Conservation (phyloP, 1,140 invertebrate genomes). For the Archivesica marissinica region DNA sequence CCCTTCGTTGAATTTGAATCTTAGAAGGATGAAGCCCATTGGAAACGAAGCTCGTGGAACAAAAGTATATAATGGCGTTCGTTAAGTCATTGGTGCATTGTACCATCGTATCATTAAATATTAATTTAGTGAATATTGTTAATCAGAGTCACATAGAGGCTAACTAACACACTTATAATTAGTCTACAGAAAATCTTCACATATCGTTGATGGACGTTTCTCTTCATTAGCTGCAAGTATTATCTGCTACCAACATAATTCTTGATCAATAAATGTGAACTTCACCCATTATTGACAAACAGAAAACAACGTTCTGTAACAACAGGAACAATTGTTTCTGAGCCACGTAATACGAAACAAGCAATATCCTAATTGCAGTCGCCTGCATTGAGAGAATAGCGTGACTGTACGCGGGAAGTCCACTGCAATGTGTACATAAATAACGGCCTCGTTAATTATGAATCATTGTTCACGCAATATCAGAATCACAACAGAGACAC, state of each 20-base stretch:
- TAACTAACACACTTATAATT: too few species aligned
- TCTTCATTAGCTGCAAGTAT: neutral
- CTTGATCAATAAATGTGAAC: conserved; percentile 23
- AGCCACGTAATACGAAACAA: neutral
- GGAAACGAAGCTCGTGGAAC: too few species aligned
- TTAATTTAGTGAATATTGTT: too few species aligned
- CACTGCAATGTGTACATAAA: conserved; percentile 2
- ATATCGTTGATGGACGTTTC: neutral
- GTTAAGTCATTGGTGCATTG: too few species aligned
- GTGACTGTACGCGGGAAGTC: neutral
- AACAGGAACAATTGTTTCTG: neutral
- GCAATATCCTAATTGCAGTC: neutral
- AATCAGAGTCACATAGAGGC: too few species aligned
- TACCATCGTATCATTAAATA: too few species aligned
- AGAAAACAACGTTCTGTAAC: neutral
- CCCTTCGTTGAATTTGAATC: too few species aligned
- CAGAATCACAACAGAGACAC: neutral
- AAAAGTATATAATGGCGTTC: too few species aligned
- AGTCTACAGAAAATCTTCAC: too few species aligned
- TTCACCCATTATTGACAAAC: conserved; percentile 3
- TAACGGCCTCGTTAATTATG: conserved; percentile 25
- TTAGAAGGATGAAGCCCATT: too few species aligned
- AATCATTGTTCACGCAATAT: conserved; percentile 11
- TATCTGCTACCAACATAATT: neutral
- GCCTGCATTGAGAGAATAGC: neutral